phyloP scores from a whole-genome alignment of 2,797 vertebrate species.

The Trachurus trachurus region DNA sequence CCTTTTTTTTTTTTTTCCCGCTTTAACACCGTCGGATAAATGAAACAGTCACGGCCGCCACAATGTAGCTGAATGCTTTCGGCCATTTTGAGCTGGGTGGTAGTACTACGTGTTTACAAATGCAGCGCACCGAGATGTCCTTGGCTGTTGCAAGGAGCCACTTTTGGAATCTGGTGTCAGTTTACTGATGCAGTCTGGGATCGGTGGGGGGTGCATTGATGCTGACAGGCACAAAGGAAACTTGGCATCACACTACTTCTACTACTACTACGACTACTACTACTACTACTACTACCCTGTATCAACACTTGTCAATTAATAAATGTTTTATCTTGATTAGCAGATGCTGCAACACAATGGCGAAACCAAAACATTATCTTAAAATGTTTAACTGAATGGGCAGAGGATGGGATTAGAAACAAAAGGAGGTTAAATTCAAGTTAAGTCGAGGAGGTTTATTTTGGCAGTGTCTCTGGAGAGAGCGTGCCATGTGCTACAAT shows the following conservation, averaged over 20 bases:
- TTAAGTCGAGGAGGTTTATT: too few species aligned
- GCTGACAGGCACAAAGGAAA: constrained; percentile 54
- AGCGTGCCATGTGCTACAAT: neutral
- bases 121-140: constrained; percentile 74
- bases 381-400: neutral
- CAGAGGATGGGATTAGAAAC: neutral
- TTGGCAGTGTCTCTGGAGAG: too few species aligned
- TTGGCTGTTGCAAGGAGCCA: constrained; percentile 78
- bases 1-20: constrained; percentile 1
- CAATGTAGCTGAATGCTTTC: constrained; percentile 24
- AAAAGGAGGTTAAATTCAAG: too few species aligned
- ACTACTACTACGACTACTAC: constrained; percentile 1
- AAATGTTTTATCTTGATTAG: constrained; percentile 11
- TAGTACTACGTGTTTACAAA: constrained; percentile 82
- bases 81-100: constrained; percentile 58
- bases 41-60: neutral
- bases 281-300: constrained; percentile 1
- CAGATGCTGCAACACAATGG: constrained; percentile 17
- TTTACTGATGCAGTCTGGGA: constrained; percentile 83
- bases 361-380: neutral
- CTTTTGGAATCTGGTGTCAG: constrained; percentile 84
- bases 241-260: constrained; percentile 49
- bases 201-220: constrained; percentile 38
- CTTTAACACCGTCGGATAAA: neutral
- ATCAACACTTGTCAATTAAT: constrained; percentile 27